Evolutionary conservation across 2,888 invertebrate species (phyloP), one percentile per base, ranked within the genome.

Genomic region (Hyposoter dolosus): DNA sequence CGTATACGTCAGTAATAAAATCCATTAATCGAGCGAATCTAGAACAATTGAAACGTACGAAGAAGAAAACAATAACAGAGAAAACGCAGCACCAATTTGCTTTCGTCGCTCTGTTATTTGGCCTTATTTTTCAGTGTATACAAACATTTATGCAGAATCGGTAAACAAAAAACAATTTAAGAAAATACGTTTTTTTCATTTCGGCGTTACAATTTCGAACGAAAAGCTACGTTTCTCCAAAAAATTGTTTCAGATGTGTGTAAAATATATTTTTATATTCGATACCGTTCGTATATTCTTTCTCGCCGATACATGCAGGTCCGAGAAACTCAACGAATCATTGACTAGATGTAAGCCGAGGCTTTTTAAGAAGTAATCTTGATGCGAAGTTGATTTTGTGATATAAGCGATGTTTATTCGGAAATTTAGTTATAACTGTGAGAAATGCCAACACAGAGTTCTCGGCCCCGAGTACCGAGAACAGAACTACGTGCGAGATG

Each of bases 371-470:
- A 71, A 45, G 17, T 10, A 50, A 53, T 35, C 12, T 53, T n/a
- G n/a, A 19, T 50, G n/a, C n/a, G 32, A n/a, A 53, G n/a, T 47
- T n/a, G 12, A 60, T 60, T 19, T 72, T 35, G 53, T 53, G 71
- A 72, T 53, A 53, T 53, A 17, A 50, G 50, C 71, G 50, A 53
- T 50, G 19, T 53, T 72, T 47, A 53, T 47, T 47, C 32, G 9
- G 32, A 15, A 32, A 17, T n/a, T 28, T 28, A 43, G 68, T 45
- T 71, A 19, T 69, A 10, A 50, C 17, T 35, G 32, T 53, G 50
- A 35, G 5, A 53, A 53, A 71, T 28, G 47, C 28, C 9, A 28
- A 19, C 35, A 10, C 32, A 10, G 17, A 50, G 19, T 72, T 53
- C 35, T 53, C 35, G 35, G 28, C 12, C 12, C 53, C 19, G 10